Evolutionary conservation across 2,888 invertebrate species (phyloP), one percentile per base, ranked within the genome.

Genomic region (Gastracanthus pulcherrimus): DNA sequence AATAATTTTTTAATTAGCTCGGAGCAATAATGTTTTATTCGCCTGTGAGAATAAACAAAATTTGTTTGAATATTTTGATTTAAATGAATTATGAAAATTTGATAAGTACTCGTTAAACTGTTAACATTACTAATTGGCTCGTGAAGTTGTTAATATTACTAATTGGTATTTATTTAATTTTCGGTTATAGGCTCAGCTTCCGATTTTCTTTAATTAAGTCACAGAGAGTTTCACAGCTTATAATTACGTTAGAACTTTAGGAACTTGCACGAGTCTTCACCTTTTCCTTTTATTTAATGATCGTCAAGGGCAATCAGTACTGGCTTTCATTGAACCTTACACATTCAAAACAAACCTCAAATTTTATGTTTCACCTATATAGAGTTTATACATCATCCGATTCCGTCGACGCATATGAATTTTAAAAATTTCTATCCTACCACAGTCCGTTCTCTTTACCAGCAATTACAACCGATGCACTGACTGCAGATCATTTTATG

Each of bases 231-330:
- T n/a, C n/a, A n/a, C n/a, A n/a, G n/a, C n/a, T n/a, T n/a, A n/a
- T n/a, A n/a, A n/a, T n/a, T 48, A 3, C 48, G 48, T 19, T 19
- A 7, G 5, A 55, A 11, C 11, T 11, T 55, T 55, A 55, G 23
- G 55, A 55, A 55, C 55, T 26, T 55, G 26, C 11, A 26, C 23
- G 23, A 26, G 6, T 26, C 55, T 19, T 23, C 23, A 51, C 9
- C 1, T 11, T 11, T 55, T 62, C n/a, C 23, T 23, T 19, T 38
- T 66, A 23, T 51, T 31, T 5, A 11, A 34, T 6, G 23, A 51
- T 75, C 64, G 26, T 75, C 74, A 64, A 16, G 36, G 36, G 74
- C n/a, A 64, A 48, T n/a, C n/a, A n/a, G n/a, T n/a, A n/a, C n/a
- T n/a, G n/a, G n/a, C n/a, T n/a, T n/a, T n/a, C 11, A 1, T 4